phyloP scores from a whole-genome alignment of 1,140 invertebrate species.

The Sycophila sp. region DNA sequence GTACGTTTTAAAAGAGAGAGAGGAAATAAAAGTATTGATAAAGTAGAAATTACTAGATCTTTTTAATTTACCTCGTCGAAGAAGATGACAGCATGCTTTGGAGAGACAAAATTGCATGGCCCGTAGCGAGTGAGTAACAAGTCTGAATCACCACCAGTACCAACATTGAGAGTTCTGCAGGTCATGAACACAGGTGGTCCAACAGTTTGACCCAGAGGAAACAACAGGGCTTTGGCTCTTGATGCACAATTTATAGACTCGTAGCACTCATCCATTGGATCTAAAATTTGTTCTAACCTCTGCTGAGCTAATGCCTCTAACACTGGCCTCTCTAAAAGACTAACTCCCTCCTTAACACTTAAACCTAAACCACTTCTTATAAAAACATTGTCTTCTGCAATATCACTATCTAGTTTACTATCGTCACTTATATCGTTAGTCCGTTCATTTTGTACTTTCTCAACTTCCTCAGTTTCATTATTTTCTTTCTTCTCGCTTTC shows the following conservation, averaged over 20 bases:
- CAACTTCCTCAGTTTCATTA: constrained; percentile 4
- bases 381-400: constrained; percentile 28
- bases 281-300: constrained; percentile 61
- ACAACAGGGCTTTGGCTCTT: constrained; percentile 59
- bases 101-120: constrained; percentile 80
- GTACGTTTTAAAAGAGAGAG: not conserved
- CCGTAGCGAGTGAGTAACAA: constrained; percentile 77
- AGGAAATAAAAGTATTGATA: not conserved
- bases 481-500: constrained; percentile 16
- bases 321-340: constrained; percentile 61
- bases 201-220: constrained; percentile 66
- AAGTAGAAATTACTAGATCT: not conserved
- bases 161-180: constrained; percentile 78
- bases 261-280: constrained; percentile 56
- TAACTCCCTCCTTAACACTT: constrained; percentile 57
- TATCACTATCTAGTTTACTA: constrained; percentile 33
- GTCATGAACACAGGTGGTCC: constrained; percentile 76
- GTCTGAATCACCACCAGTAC: constrained; percentile 80
- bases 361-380: constrained; percentile 41
- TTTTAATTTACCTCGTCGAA: constrained; percentile 81
- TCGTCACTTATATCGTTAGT: constrained; percentile 19
- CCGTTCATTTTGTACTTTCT: constrained; percentile 35
- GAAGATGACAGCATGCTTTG: constrained; percentile 88
- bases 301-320: constrained; percentile 60
- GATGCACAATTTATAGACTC: constrained; percentile 49